phyloP scores from a whole-genome alignment of 1,140 invertebrate genomes.

The Cydia amplana region DNA sequence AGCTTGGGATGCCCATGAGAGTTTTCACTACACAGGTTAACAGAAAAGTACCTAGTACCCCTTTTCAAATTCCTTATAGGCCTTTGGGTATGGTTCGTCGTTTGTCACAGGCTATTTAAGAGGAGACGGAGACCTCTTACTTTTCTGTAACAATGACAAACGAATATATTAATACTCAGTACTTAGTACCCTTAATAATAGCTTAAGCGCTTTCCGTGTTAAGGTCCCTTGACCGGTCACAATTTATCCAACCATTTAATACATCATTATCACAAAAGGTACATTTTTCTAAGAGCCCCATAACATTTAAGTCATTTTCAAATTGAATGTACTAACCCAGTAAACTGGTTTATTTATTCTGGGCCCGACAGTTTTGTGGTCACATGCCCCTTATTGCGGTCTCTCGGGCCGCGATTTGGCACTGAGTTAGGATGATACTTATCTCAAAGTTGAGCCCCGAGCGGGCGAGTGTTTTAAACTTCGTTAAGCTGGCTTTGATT shows the following conservation, averaged over 20 bases:
- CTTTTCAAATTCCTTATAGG: too few relatives aligned
- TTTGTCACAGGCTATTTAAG: too few relatives aligned
- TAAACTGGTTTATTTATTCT: constrained; percentile 20
- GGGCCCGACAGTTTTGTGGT: constrained; percentile 5
- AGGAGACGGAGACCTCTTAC: too few relatives aligned
- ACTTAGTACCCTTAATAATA: not conserved
- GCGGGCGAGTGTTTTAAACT: constrained; percentile 5
- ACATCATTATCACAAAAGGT: not conserved
- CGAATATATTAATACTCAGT: not conserved
- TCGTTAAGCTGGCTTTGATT: not conserved
- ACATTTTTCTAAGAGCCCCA: not conserved
- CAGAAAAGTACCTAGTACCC: too few relatives aligned
- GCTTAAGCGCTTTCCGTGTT: constrained; percentile 3
- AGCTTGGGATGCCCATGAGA: too few relatives aligned
- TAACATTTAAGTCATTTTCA: not conserved
- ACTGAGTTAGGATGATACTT: constrained; percentile 21
- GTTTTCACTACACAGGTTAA: too few relatives aligned
- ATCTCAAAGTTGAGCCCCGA: not conserved
- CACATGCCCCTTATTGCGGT: constrained; percentile 8
- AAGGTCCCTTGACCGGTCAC: not conserved
- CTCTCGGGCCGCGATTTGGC: not conserved
- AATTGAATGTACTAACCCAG: not conserved
- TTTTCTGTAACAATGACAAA: too few relatives aligned
- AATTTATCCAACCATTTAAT: not conserved
- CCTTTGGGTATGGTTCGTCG: too few relatives aligned